A percentile compares a stretch with the other conserved stretches of the same genome.
Conservation (phyloP, 2,888 invertebrate species). For the Eupelmus urozonus region DNA sequence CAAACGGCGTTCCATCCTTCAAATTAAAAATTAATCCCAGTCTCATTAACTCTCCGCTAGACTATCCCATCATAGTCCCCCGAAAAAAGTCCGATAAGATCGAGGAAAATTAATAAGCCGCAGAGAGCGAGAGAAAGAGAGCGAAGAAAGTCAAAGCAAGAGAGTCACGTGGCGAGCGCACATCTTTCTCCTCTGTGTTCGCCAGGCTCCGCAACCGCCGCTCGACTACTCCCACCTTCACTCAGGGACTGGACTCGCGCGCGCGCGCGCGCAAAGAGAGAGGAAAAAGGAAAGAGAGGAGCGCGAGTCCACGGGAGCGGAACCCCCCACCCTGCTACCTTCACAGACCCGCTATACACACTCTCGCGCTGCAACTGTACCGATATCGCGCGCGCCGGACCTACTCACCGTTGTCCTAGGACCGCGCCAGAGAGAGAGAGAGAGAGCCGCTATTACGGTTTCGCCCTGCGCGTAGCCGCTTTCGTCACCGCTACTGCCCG, state of each 20-base stretch:
- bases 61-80: no score
- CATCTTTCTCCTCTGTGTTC: background rate
- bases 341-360: conserved; percentile 14
- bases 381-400: conserved; percentile 24
- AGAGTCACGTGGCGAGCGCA: conserved; percentile 34
- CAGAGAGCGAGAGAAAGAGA: background rate
- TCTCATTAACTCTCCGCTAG: no score
- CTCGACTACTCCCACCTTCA: conserved; percentile 50
- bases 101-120: background rate
- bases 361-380: conserved; percentile 30
- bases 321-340: conserved; percentile 21
- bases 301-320: conserved; percentile 50
- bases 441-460: conserved; percentile 49
- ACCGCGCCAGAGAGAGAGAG: background rate
- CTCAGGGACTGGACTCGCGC: background rate
- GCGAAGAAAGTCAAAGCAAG: conserved; percentile 27
- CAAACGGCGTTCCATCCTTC: no score
- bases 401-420: conserved; percentile 33
- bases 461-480: conserved; percentile 32
- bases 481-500: background rate
- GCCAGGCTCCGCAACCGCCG: conserved; percentile 20
- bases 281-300: conserved; percentile 51
- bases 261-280: conserved; percentile 27
- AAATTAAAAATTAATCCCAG: no score
- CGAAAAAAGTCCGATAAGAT: no score